Conservation (phyloP, 2,113 vertebrate species). For the Anarrhichthys ocellatus region DNA sequence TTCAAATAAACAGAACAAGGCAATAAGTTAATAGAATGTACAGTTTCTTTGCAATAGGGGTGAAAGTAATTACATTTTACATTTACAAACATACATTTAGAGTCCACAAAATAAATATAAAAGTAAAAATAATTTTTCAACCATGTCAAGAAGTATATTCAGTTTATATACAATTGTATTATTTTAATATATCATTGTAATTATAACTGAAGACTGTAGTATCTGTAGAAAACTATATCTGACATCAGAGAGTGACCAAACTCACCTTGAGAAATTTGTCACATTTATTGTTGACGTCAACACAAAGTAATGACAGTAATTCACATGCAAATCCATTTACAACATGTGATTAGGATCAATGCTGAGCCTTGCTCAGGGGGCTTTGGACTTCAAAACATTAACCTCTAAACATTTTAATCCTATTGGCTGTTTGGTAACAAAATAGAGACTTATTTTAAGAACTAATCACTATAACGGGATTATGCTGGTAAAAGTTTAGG, state of each 20-base stretch:
- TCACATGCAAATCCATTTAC: conserved; percentile 14
- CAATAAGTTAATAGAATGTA: neutral
- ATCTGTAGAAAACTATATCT: neutral
- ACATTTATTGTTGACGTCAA: neutral
- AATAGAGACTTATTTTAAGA: conserved; percentile 44
- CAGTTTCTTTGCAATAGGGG: neutral
- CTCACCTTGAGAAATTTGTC: neutral
- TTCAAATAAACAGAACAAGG: neutral
- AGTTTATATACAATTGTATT: neutral
- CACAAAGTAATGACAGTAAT: neutral
- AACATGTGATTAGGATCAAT: conserved; percentile 42
- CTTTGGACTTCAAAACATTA: conserved; percentile 62
- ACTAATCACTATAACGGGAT: conserved; percentile 38
- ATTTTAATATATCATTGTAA: neutral
- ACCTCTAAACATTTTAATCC: conserved; percentile 66
- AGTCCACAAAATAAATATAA: neutral
- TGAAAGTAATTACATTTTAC: neutral
- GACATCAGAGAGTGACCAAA: neutral
- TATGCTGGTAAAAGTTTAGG: neutral
- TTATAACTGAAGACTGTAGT: neutral
- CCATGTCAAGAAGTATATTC: neutral
- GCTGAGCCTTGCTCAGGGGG: conserved; percentile 24
- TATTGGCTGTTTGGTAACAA: conserved; percentile 62
- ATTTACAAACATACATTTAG: neutral
- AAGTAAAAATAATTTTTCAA: neutral